phyloP scores from a whole-genome alignment of 2,797 vertebrate species.

The Acipenser oxyrinchus region DNA sequence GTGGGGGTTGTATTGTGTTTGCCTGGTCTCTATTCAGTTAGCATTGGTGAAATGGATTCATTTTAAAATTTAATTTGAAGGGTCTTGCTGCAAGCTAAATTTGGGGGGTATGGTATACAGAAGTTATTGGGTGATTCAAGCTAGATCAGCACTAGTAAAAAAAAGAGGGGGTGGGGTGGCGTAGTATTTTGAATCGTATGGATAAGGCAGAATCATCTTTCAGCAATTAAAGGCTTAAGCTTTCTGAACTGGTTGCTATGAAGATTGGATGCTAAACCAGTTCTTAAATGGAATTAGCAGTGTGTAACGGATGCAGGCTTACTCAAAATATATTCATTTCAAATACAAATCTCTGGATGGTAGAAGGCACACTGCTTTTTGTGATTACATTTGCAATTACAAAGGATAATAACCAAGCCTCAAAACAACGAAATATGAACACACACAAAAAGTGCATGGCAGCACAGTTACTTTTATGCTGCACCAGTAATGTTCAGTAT shows the following conservation, averaged over 20 bases:
- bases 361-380: not conserved
- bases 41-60: not conserved
- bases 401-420: not conserved
- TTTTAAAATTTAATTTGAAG: not conserved
- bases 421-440: not conserved
- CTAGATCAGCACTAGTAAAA: not conserved
- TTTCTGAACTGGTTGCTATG: slow-evolving; percentile 2
- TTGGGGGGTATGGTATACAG: not conserved
- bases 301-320: not conserved
- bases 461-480: not conserved
- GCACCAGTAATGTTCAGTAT: not conserved
- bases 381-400: not conserved
- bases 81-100: not conserved
- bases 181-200: not conserved
- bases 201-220: slow-evolving; percentile 15
- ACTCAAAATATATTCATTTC: not conserved
- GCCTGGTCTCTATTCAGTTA: not conserved
- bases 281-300: not conserved
- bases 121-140: not conserved
- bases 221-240: slow-evolving; percentile 9
- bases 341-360: not conserved
- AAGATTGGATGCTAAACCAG: not conserved
- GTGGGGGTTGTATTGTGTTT: not conserved
- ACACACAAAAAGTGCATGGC: not conserved
- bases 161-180: not conserved